Percentiles rank a stretch among this genome's conserved stretches.
phyloP scores from a whole-genome alignment of 2,797 vertebrate genomes.

The Crypturellus tataupa region DNA sequence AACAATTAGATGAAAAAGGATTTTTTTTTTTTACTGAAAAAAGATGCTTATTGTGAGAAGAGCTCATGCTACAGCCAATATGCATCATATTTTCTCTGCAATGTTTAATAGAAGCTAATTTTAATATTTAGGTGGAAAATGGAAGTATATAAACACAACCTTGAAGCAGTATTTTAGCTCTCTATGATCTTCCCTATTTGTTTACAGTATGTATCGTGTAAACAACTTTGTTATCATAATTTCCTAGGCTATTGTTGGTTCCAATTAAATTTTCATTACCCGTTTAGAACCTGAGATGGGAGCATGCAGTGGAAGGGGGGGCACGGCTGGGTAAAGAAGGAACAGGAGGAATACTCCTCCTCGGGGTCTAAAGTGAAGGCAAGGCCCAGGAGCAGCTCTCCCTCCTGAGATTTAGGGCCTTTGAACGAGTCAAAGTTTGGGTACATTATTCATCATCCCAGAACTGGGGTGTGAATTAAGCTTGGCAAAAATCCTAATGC shows the following conservation, averaged over 20 bases:
- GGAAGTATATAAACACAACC: not conserved
- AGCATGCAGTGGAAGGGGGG: not conserved
- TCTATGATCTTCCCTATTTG: not conserved
- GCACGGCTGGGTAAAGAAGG: rapidly evolving
- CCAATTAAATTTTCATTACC: not conserved
- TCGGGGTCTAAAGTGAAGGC: not conserved
- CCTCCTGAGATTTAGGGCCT: not conserved
- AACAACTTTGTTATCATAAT: not conserved
- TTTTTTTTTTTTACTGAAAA: not conserved
- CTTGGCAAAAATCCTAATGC: not conserved
- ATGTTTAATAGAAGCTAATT: not conserved
- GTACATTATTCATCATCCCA: not conserved
- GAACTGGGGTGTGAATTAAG: not conserved
- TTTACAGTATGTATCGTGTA: not conserved
- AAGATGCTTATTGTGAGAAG: not conserved
- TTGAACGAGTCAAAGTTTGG: not conserved
- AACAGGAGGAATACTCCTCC: not conserved
- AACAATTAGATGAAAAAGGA: not conserved
- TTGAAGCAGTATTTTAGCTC: not conserved
- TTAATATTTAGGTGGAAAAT: not conserved
- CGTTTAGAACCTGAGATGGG: not conserved
- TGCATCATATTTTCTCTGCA: not conserved
- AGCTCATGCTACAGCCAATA: not conserved
- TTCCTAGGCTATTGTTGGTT: not conserved
- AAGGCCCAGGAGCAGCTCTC: not conserved